Evolutionary conservation across 35 echinoderm and acorn worm genomes (phyloP).

Genomic region (Apostichopus japonicus): DNA sequence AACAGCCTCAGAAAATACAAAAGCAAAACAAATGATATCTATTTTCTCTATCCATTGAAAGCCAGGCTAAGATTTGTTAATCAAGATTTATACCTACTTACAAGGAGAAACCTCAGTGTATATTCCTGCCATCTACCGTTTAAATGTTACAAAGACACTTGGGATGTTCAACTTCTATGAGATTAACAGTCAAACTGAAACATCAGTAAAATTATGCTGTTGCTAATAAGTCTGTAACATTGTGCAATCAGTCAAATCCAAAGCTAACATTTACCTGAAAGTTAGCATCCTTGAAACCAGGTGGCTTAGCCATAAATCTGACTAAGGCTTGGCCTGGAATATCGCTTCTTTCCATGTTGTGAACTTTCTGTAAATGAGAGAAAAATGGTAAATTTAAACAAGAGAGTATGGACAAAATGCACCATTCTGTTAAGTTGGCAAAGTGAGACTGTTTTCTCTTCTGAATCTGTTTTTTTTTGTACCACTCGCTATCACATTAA

Average conservation of each 20-base stretch:
- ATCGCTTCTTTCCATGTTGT: conserved; percentile 88
- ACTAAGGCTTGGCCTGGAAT: conserved; percentile 84
- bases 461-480: background rate
- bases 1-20: no score
- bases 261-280: conserved; percentile 77
- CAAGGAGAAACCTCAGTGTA: no score
- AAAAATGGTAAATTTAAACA: background rate
- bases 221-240: background rate
- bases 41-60: no score
- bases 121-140: no score
- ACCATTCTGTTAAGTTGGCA: background rate
- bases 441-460: background rate
- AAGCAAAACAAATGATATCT: no score
- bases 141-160: no score
- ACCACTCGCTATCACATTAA: background rate
- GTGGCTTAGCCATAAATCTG: conserved; percentile 72
- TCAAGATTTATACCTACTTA: no score
- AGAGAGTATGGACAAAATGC: background rate
- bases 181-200: no score
- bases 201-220: background rate
- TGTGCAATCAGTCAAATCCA: no score
- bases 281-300: conserved; percentile 90
- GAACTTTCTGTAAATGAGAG: conserved; percentile 69
- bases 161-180: no score
- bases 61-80: no score